Percentiles rank a stretch among this genome's conserved stretches.
Conservation (phyloP, 2,797 vertebrate genomes). For the Sarcoramphus papa region DNA sequence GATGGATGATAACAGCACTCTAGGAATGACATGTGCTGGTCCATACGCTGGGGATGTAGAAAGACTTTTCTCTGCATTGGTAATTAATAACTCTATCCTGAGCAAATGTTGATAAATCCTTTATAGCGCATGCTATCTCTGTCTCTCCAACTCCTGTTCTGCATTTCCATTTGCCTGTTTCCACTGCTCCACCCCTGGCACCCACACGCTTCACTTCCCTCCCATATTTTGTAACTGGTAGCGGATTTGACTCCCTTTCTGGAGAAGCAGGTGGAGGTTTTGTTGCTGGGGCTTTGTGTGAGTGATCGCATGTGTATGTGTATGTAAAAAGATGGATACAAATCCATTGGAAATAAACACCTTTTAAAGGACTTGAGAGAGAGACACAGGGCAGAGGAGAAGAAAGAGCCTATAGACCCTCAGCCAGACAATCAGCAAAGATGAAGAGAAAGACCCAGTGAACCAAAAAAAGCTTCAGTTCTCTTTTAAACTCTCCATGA, state of each 20-base stretch:
- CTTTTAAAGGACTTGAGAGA: conserved; percentile 37
- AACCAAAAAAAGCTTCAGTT: conserved; percentile 50
- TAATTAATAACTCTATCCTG: conserved; percentile 56
- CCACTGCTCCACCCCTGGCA: conserved; percentile 15
- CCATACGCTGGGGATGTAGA: conserved; percentile 5
- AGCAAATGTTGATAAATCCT: conserved; percentile 58
- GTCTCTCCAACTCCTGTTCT: conserved; percentile 40
- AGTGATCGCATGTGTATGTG: conserved; percentile 17
- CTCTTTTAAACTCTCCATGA: conserved; percentile 30
- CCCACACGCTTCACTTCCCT: conserved; percentile 20
- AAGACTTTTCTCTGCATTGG: conserved; percentile 30
- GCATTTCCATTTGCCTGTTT: conserved; percentile 49
- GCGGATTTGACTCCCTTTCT: conserved; percentile 30
- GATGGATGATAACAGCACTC: not conserved
- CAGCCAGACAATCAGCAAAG: conserved; percentile 43
- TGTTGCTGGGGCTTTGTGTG: conserved; percentile 43
- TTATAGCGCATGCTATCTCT: conserved; percentile 8
- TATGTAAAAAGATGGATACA: conserved; percentile 24
- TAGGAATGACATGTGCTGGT: conserved; percentile 37
- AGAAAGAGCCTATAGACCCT: conserved; percentile 37
- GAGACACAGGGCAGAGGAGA: conserved; percentile 6
- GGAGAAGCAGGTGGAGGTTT: conserved; percentile 29
- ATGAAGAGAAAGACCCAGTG: conserved; percentile 41
- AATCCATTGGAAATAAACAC: conserved; percentile 53
- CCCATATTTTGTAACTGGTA: conserved; percentile 31